Evolutionary conservation across 2,888 invertebrate species (phyloP).

Genomic region (Ganaspis brasiliensis): DNA sequence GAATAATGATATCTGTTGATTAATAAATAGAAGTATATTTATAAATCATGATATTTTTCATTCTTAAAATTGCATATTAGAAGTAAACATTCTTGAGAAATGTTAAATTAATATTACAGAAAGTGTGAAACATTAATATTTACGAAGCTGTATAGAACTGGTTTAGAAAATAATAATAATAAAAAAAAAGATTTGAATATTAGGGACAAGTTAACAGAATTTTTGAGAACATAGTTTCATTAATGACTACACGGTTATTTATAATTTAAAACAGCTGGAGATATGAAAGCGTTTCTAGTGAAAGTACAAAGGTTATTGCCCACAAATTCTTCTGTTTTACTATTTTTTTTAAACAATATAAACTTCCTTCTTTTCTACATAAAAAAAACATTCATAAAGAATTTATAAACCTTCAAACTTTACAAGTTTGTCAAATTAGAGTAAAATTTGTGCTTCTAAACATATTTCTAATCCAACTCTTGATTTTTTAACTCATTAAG

Average conservation of each 20-base stretch:
- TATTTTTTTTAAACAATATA: not conserved
- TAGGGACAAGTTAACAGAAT: not conserved
- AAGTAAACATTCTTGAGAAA: too few relatives aligned
- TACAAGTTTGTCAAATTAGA: too few relatives aligned
- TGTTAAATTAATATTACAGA: too few relatives aligned
- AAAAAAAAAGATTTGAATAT: not conserved
- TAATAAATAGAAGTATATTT: not conserved
- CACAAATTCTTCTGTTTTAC: slow-evolving; percentile 9
- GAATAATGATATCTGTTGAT: not conserved
- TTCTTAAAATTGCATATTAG: too few relatives aligned
- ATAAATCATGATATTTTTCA: too few relatives aligned
- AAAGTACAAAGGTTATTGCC: slow-evolving; percentile 39
- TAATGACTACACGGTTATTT: not conserved
- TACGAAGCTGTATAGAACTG: too few relatives aligned
- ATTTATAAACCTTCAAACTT: too few relatives aligned
- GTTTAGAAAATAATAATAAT: too few relatives aligned
- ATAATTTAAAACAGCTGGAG: slow-evolving; percentile 7
- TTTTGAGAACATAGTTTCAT: not conserved
- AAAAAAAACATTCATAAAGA: not conserved
- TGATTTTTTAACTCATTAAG: too few relatives aligned
- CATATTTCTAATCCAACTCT: too few relatives aligned
- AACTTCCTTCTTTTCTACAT: not conserved
- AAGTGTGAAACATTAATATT: too few relatives aligned
- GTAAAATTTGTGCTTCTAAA: too few relatives aligned
- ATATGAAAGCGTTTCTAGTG: slow-evolving; percentile 23